Conservation (phyloP, 2,113 vertebrate species). For the Eulemur macaco region DNA sequence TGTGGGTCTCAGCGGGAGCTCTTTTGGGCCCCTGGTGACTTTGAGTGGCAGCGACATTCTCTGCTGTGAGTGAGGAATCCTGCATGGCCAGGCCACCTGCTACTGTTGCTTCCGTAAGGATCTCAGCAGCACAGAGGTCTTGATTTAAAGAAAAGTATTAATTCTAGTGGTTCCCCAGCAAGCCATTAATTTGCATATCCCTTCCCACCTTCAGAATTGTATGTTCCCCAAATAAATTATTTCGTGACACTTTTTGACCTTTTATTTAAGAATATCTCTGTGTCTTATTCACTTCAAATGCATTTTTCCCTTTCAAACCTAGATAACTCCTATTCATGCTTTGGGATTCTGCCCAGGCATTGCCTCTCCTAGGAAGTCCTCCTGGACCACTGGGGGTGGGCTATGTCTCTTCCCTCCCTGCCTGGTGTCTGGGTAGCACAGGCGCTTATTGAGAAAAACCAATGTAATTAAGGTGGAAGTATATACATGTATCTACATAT, state of each 20-base stretch:
- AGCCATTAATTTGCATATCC: neutral
- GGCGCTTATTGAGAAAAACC: neutral
- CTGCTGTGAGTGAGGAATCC: neutral
- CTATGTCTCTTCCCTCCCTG: neutral
- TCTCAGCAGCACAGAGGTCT: neutral
- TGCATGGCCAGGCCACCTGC: slow-evolving; percentile 17
- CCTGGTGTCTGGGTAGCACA: neutral
- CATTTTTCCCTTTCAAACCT: neutral
- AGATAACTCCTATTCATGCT: neutral
- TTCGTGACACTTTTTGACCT: neutral
- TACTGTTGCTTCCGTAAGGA: neutral
- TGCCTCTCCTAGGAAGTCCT: neutral
- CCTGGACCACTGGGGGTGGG: neutral
- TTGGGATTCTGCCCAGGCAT: neutral
- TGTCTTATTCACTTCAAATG: neutral
- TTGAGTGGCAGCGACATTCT: slow-evolving; percentile 68
- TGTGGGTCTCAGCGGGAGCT: neutral
- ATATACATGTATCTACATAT: neutral
- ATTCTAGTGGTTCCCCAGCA: neutral
- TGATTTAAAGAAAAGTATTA: neutral
- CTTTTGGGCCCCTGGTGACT: slow-evolving; percentile 49
- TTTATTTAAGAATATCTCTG: neutral
- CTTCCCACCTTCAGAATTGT: neutral
- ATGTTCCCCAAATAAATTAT: neutral
- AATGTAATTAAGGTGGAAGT: neutral